Evolutionary conservation across 2,888 invertebrate species (phyloP), one percentile per base, ranked within the genome.

Genomic region (Sabatieria punctata): DNA sequence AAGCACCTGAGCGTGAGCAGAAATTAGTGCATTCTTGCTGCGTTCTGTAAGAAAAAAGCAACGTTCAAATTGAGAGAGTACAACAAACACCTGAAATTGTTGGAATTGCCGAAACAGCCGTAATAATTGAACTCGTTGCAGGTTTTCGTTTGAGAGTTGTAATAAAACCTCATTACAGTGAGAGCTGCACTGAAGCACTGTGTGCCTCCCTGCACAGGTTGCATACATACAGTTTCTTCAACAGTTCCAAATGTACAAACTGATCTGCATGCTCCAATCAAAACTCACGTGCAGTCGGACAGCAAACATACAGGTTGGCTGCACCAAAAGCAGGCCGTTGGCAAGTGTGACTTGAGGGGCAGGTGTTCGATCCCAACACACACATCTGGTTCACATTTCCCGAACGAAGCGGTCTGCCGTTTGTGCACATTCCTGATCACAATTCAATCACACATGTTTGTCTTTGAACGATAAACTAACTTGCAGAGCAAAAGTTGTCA

Each of bases 51-150:
- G n/a, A n/a, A n/a, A n/a, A n/a, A n/a, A n/a, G n/a, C n/a, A n/a
- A n/a, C n/a, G n/a, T n/a, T n/a, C n/a, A n/a, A n/a, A n/a, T n/a
- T n/a, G n/a, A n/a, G n/a, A n/a, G n/a, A n/a, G n/a, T n/a, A n/a
- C n/a, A n/a, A n/a, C n/a, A n/a, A n/a, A n/a, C n/a, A n/a, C n/a
- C n/a, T 15, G 24, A 44, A 44, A 24, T 44, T 44, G 37, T 44
- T 44, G 37, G 39, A 37, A 23, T 39, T 44, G 19, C 44, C 44
- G 4, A 13, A 21, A 22, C 44, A 44, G 3, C 44, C 44, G 15
- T 37, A 13, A 18, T 44, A 44, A 19, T 44, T 37, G 37, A 44
- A 44, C 24, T 44, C 18, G 38, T 44, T 37, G 23, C 44, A 44
- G 11, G 15, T 13, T 4, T 37, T 24, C 11, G 40, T 44, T 18